Conservation (phyloP, 2,113 vertebrate species). For the Desmodus rotundus region DNA sequence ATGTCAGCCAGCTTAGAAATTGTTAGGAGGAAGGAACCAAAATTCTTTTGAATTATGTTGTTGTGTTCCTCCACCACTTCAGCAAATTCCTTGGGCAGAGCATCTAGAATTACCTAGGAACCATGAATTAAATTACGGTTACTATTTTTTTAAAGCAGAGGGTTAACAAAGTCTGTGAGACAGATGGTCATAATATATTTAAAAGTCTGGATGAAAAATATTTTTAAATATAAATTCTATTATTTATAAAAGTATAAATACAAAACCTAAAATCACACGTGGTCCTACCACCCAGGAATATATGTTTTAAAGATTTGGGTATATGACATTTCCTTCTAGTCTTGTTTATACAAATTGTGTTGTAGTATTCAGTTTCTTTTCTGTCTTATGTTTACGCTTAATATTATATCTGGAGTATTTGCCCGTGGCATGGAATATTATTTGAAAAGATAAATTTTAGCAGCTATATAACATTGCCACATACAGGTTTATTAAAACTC, state of each 20-base stretch:
- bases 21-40: constrained; percentile 71
- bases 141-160: background rate
- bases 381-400: background rate
- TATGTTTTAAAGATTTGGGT: background rate
- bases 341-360: background rate
- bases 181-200: background rate
- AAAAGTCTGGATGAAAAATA: background rate
- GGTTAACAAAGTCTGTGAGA: background rate
- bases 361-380: background rate
- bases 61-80: constrained; percentile 66
- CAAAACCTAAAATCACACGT: background rate
- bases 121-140: background rate
- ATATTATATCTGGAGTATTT: background rate
- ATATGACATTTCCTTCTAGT: background rate
- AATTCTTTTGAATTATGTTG: constrained; percentile 52
- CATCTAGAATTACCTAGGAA: constrained; percentile 68
- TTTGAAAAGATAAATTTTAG: background rate
- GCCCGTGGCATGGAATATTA: background rate
- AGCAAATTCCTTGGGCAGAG: constrained; percentile 72
- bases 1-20: constrained; percentile 63
- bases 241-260: background rate
- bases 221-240: background rate
- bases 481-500: background rate
- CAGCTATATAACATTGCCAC: background rate
- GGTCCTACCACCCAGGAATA: background rate